These are phyloP conservation scores for Drosophila putrida DNA, from an alignment of 2,888 invertebrate genomes.

Conservation along the genomic window DNA sequence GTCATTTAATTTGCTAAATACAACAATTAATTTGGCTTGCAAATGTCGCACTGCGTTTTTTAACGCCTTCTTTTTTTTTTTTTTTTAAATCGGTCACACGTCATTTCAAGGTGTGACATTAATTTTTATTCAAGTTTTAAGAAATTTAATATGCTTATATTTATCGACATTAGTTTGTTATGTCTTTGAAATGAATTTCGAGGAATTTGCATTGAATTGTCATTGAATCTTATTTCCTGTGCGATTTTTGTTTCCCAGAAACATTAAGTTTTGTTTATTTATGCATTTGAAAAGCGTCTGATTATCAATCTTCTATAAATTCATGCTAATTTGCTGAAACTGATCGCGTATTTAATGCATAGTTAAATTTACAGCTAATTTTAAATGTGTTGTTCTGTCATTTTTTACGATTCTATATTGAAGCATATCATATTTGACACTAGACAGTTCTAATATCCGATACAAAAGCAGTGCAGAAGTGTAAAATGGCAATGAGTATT, in stretches of 20 bases:
- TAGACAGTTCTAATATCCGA: neutral
- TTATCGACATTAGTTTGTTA: neutral
- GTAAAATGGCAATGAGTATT: neutral
- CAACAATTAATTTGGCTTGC: slow-evolving; percentile 52
- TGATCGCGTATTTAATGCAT: slow-evolving; percentile 1
- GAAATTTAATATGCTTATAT: neutral
- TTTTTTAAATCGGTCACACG: neutral
- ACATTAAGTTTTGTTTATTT: neutral
- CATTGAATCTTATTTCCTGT: slow-evolving; percentile 1
- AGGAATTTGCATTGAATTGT: slow-evolving; percentile 20
- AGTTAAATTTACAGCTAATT: neutral
- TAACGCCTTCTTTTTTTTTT: slow-evolving; percentile 17
- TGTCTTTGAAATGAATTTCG: neutral
- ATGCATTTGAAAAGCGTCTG: neutral
- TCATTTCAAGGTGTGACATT: slow-evolving; percentile 5
- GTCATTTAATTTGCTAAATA: slow-evolving; percentile 52
- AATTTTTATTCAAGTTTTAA: neutral
- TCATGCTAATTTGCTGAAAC: slow-evolving; percentile 12
- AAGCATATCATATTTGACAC: slow-evolving; percentile 1
- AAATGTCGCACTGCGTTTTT: slow-evolving; percentile 33
- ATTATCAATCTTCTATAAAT: slow-evolving; percentile 5
- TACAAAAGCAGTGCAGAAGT: neutral
- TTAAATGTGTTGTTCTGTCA: neutral
- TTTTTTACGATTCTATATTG: neutral
- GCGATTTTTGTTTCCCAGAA: slow-evolving; percentile 15